These are phyloP conservation scores for Nasua narica DNA, from an alignment of 2,797 vertebrate species.

Conservation along the genomic window DNA sequence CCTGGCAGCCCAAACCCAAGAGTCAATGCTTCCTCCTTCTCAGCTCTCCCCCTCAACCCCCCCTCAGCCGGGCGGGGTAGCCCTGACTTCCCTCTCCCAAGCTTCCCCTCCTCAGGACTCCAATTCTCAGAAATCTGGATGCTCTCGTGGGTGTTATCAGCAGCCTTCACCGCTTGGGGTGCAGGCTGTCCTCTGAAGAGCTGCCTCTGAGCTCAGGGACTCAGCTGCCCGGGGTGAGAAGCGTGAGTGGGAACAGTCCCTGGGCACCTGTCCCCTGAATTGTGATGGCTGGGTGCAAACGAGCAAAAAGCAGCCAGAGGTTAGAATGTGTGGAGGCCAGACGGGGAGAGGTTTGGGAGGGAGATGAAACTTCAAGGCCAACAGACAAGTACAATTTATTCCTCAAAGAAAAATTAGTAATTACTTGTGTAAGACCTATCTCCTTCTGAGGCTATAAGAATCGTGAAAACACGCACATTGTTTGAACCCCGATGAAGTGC, in stretches of 20 bases:
- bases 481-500: not conserved
- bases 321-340: not conserved
- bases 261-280: not conserved
- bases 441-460: not conserved
- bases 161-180: not conserved
- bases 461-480: not conserved
- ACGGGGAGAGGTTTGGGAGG: not conserved
- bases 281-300: not conserved
- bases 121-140: not conserved
- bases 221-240: not conserved
- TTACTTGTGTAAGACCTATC: not conserved
- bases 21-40: not conserved
- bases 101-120: not conserved
- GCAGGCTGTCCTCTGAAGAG: not conserved
- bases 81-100: not conserved
- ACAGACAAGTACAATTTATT: not conserved
- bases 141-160: not conserved
- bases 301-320: not conserved
- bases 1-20: not conserved
- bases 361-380: not conserved
- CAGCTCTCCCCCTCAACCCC: not conserved
- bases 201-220: not conserved
- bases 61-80: not conserved
- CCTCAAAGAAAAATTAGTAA: constrained; percentile 20
- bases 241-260: not conserved